Conservation (phyloP, 2,797 vertebrate genomes). For the Pteronotus mesoamericanus region DNA sequence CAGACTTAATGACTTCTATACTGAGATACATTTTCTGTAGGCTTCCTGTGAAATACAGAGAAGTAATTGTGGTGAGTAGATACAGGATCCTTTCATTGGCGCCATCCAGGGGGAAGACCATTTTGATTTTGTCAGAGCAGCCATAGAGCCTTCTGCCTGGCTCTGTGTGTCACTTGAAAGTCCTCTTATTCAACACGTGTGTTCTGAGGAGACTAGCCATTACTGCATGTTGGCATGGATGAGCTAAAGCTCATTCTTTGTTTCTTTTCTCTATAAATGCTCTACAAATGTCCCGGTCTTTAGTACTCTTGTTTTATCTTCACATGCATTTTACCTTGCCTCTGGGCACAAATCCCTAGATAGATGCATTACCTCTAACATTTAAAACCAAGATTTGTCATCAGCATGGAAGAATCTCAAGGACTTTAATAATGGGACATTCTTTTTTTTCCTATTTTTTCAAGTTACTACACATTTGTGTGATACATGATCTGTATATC, state of each 20-base stretch:
- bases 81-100: neutral
- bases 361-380: neutral
- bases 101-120: neutral
- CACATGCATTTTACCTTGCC: neutral
- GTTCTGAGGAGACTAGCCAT: neutral
- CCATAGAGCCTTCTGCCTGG: neutral
- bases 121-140: neutral
- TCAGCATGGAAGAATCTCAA: constrained; percentile 16
- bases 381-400: constrained; percentile 15
- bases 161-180: neutral
- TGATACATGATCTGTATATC: neutral
- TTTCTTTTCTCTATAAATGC: neutral
- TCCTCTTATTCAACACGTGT: neutral
- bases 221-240: neutral
- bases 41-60: neutral
- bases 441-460: neutral
- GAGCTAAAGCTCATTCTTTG: neutral
- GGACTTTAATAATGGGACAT: constrained; percentile 1
- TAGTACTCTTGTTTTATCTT: constrained; percentile 6
- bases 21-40: neutral
- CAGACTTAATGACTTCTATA: neutral
- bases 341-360: neutral
- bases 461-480: neutral
- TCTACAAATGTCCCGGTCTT: neutral
- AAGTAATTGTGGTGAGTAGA: neutral